Base-by-base conservation (phyloP, 1,140 invertebrate species). In the Apis mellifera region DNA sequence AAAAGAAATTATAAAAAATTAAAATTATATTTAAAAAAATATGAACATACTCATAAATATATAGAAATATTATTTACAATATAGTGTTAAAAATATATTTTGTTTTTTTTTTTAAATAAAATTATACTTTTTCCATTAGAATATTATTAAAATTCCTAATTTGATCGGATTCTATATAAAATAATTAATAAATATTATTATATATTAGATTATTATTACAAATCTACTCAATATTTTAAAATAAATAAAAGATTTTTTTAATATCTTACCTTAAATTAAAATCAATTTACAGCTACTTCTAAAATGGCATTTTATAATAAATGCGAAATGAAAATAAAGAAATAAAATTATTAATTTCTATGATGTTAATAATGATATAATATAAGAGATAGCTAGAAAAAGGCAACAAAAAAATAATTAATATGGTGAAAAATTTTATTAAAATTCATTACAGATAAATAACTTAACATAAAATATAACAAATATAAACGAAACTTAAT, bases 401-500 rank as follows among this genome's bases (percentile, higher is more conserved):
- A 83, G 69, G 81, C 50, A 80, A 84, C 84, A 55, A 75, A 89
- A 82, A 42, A 88, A 64, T 87, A 87, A 88, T 68, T 83, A 81
- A 87, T 32, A 32, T 76, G 84, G 82, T 75, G 68, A 87, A 88
- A 87, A 74, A 84, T 70, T 88, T 84, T 88, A 90, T 85, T 88
- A 89, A 86, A 91, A 90, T 86, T 72, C 42, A 50, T 50, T 78
- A 89, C 77, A 86, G 54, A 57, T 80, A 86, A 87, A 83, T 75
- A 90, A 90, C 86, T 87, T 83, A 83, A 85, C 66, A 83, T 84
- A 89, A 90, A 89, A 77, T 82, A 78, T 86, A 89, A 86, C 73
- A 62, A 84, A 65, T 79, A 86, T 83, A 87, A 86, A 80, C 64
- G 64, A 89, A 89, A 83, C 60, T 69, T 82, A 60, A 84, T 65